Conservation (phyloP, 1,140 invertebrate genomes). For the Arion vulgaris region DNA sequence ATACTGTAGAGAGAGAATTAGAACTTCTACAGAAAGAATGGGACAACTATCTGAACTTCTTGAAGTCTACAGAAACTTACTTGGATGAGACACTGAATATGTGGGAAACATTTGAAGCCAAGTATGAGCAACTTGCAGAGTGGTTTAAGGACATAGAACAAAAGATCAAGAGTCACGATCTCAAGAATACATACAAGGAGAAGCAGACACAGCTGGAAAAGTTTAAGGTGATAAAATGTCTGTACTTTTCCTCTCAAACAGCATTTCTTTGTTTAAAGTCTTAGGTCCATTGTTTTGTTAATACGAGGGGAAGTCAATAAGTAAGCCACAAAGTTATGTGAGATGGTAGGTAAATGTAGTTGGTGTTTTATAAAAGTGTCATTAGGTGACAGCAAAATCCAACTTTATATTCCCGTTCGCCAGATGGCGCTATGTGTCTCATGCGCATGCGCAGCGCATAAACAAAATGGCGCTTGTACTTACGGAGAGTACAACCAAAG, state of each 20-base stretch:
- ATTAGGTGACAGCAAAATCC: too few species aligned
- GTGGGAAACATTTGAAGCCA: slow-evolving; percentile 90
- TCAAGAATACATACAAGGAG: slow-evolving; percentile 85
- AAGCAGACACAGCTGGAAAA: slow-evolving; percentile 84
- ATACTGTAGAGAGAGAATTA: slow-evolving; percentile 83
- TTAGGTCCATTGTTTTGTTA: not conserved
- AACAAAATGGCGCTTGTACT: too few species aligned
- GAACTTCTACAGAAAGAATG: slow-evolving; percentile 76
- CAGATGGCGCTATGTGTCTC: too few species aligned
- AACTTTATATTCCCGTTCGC: too few species aligned
- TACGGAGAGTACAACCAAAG: too few species aligned
- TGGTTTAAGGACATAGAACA: slow-evolving; percentile 90
- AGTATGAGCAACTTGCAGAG: slow-evolving; percentile 83
- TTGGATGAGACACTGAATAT: slow-evolving; percentile 83
- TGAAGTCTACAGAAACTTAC: slow-evolving; percentile 69
- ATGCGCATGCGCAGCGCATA: too few species aligned
- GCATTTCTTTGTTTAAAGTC: too few species aligned
- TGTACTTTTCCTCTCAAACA: not conserved
- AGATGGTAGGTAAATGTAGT: too few species aligned
- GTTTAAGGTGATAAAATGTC: slow-evolving; percentile 76
- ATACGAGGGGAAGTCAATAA: too few species aligned
- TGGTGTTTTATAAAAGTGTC: too few species aligned
- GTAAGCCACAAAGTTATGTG: too few species aligned
- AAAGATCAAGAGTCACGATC: slow-evolving; percentile 86
- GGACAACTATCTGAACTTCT: slow-evolving; percentile 74